Evolutionary conservation across 2,888 invertebrate species (phyloP).

Genomic region (Apamea sordens): DNA sequence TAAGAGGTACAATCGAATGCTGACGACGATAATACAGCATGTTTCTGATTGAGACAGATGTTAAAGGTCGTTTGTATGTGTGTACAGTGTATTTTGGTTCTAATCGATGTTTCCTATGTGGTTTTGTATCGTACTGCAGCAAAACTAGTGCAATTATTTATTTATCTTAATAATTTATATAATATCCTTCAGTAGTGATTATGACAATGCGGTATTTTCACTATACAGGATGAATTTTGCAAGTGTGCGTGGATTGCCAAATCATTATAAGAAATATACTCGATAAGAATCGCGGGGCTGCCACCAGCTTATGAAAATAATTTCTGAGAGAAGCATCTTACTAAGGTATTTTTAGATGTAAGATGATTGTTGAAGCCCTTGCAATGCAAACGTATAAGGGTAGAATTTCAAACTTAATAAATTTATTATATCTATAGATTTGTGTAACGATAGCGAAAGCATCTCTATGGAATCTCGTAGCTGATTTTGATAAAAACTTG

Average conservation of each 20-base stretch:
- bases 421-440: not conserved
- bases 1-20: slow-evolving; percentile 21
- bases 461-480: not conserved
- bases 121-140: not conserved
- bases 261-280: not conserved
- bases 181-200: not conserved
- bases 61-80: not conserved
- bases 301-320: not conserved
- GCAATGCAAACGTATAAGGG: not conserved
- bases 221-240: too few relatives aligned
- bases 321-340: not conserved
- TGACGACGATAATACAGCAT: not conserved
- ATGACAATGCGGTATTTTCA: slow-evolving; percentile 6
- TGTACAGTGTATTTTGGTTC: not conserved
- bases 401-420: not conserved
- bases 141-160: not conserved
- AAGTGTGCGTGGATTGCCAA: not conserved
- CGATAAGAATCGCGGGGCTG: not conserved
- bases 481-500: not conserved
- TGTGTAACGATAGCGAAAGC: not conserved
- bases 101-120: slow-evolving; percentile 21
- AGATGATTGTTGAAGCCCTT: not conserved
- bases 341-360: not conserved
- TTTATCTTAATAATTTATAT: not conserved
- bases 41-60: slow-evolving; percentile 8